A percentile compares a stretch with the other conserved stretches of the same genome.
Evolutionary conservation across 2,888 invertebrate genomes (phyloP).

Genomic region (Brachypterus glaber): DNA sequence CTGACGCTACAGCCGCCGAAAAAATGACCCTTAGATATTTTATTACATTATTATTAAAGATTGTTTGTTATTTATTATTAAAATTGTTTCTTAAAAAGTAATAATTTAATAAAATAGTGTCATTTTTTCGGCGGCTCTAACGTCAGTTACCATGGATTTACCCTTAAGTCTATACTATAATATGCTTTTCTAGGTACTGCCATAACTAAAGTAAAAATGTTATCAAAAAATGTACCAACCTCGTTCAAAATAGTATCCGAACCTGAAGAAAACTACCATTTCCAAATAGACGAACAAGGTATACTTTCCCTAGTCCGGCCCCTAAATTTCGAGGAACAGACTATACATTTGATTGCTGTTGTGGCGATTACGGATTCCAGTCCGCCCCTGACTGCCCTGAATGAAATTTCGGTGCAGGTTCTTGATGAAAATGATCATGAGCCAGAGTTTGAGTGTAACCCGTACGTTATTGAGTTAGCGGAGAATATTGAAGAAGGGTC

Average conservation of each 20-base stretch:
- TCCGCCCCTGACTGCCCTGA: conserved; percentile 60
- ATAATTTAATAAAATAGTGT: too few species aligned
- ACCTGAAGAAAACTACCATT: conserved; percentile 52
- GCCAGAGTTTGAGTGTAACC: conserved; percentile 76
- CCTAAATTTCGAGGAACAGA: conserved; percentile 65
- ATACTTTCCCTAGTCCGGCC: conserved; percentile 64
- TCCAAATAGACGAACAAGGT: conserved; percentile 62
- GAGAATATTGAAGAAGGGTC: conserved; percentile 77
- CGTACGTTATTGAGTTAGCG: conserved; percentile 66
- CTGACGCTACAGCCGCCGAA: too few species aligned
- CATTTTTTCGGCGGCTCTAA: too few species aligned
- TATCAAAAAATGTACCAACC: conserved; percentile 53
- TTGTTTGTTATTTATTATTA: too few species aligned
- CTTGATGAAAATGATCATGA: conserved; percentile 86
- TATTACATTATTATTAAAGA: too few species aligned
- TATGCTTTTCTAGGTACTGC: conserved; percentile 45
- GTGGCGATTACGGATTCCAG: conserved; percentile 62
- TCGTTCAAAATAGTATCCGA: conserved; percentile 55
- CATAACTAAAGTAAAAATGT: conserved; percentile 57
- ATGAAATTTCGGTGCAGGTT: conserved; percentile 67
- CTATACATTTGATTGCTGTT: conserved; percentile 61
- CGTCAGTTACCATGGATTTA: too few species aligned
- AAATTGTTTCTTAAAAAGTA: too few species aligned
- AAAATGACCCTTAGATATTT: too few species aligned
- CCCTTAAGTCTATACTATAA: too few species aligned